Evolutionary conservation across 2,113 vertebrate genomes (phyloP).

Genomic region (Empidonax alnorum): DNA sequence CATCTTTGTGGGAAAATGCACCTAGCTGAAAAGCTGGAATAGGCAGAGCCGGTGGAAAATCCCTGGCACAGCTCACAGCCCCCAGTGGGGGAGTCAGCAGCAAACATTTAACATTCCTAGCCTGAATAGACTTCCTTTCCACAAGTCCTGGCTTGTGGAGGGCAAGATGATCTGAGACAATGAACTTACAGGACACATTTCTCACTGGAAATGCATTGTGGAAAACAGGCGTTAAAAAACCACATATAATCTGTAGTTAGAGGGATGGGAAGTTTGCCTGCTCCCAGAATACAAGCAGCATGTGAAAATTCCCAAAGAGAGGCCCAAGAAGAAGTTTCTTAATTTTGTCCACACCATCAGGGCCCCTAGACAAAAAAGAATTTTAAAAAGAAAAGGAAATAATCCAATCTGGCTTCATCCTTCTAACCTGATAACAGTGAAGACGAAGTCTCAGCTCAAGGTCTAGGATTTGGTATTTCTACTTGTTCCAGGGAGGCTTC

Average conservation of each 20-base stretch:
- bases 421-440: background rate
- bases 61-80: background rate
- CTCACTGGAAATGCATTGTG: background rate
- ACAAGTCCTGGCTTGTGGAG: background rate
- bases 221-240: background rate
- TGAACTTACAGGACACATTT: background rate
- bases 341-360: background rate
- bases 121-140: background rate
- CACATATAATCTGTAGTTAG: background rate
- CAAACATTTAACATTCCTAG: slow-evolving; percentile 15
- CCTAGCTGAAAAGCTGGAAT: background rate
- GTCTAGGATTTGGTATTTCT: background rate
- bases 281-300: background rate
- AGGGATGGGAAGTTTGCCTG: background rate
- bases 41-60: slow-evolving; percentile 49
- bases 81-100: background rate
- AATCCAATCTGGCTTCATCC: background rate
- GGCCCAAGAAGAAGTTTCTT: background rate
- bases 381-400: background rate
- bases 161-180: background rate
- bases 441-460: background rate
- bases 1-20: background rate
- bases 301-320: background rate
- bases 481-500: background rate
- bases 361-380: background rate